A percentile compares a stretch with the other conserved stretches of the same genome.
Conservation (phyloP, 2,888 invertebrate genomes). For the Limenitis camilla region DNA sequence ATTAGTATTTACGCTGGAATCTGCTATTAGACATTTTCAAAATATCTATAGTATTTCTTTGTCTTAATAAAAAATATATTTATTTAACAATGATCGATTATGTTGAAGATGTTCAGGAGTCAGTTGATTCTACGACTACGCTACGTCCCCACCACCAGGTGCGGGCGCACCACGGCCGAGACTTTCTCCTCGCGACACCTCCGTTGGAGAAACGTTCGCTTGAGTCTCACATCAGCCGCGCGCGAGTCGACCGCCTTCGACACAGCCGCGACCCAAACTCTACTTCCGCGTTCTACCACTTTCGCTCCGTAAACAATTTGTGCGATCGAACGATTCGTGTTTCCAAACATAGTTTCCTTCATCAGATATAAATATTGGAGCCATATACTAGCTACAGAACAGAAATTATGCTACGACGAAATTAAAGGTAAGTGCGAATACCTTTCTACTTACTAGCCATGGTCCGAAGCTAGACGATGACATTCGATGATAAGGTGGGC, state of each 20-base stretch:
- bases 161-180: slow-evolving; percentile 65
- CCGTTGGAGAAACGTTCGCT: slow-evolving; percentile 55
- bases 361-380: slow-evolving; percentile 1
- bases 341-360: slow-evolving; percentile 36
- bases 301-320: slow-evolving; percentile 63
- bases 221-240: slow-evolving; percentile 60
- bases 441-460: slow-evolving; percentile 54
- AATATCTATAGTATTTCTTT: too few relatives aligned
- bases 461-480: slow-evolving; percentile 53
- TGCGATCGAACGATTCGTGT: slow-evolving; percentile 44
- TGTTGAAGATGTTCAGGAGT: slow-evolving; percentile 40
- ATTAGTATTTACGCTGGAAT: too few relatives aligned
- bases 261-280: slow-evolving; percentile 33
- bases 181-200: slow-evolving; percentile 74
- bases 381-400: slow-evolving; percentile 26
- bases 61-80: too few relatives aligned
- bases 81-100: background rate
- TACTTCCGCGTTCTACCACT: slow-evolving; percentile 60
- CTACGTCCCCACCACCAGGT: slow-evolving; percentile 57
- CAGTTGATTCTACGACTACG: slow-evolving; percentile 51
- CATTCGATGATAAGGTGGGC: slow-evolving; percentile 66
- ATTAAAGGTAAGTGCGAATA: slow-evolving; percentile 59
- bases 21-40: too few relatives aligned
- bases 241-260: slow-evolving; percentile 58
- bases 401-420: slow-evolving; percentile 29